Base-by-base conservation (phyloP, 2,797 vertebrate species). In the Lerista edwardsae region DNA sequence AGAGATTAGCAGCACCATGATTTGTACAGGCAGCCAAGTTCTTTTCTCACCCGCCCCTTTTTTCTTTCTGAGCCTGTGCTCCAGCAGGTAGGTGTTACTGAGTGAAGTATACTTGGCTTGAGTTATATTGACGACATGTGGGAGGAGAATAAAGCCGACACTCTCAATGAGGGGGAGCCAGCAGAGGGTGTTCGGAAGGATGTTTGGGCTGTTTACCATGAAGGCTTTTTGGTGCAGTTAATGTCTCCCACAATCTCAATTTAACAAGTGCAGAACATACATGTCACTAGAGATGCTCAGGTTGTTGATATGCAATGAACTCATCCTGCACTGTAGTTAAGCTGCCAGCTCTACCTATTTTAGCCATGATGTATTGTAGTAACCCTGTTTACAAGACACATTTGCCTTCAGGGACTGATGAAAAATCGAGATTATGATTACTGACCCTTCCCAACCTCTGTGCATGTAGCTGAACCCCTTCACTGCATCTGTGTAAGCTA, bases 101-200 rank as follows among this genome's bases (percentile, higher is more conserved):
- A 93, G 89, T 94, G 91, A 93, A 90, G 78, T 88, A 88, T 92
- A 90, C 90, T 92, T 93, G 90, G 89, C 91, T 91, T 90, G 91
- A 87, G 83, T 89, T 87, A 82, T 85, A 76, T 84, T 88, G 87
- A 89, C 90, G 79, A 91, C 82, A 86, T 91, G 83, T 86, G 87
- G 88, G 93, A 84, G 85, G 79, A 91, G 93, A 87, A 80, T 90
- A 90, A 93, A 94, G 81, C 77, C 93, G 90, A 91, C 86, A 92
- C 87, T 86, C 90, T 90, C 87, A 87, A 57, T 89, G 89, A 90
- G 87, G 86, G 87, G 91, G 62, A 71, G 62, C 51, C 29, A 81
- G 39, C 67, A 71, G 80, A 88, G 90, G 81, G 87, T 86, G 83
- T 36, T 75, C 90, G 90, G 90, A 85, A 93, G 71, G 57, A 83